Percentiles rank a stretch among this genome's conserved stretches.
Evolutionary conservation across 2,113 vertebrate species (phyloP).

Genomic region (Amphilophus citrinellus): DNA sequence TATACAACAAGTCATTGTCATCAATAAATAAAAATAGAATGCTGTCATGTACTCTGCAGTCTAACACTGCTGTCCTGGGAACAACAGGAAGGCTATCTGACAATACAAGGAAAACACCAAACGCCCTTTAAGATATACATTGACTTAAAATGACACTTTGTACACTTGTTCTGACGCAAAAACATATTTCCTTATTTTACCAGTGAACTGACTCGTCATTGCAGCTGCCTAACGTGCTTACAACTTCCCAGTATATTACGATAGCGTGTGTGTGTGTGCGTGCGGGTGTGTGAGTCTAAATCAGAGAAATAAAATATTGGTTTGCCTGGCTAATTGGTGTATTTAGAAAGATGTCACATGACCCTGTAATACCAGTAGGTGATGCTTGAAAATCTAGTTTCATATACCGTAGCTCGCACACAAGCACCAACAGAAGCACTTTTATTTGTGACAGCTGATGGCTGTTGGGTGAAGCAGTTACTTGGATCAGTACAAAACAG

Average conservation of each 20-base stretch:
- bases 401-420: not conserved
- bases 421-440: not conserved
- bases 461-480: slow-evolving; percentile 17
- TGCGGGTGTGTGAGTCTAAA: not conserved
- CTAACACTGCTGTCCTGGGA: slow-evolving; percentile 79
- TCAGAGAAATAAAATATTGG: slow-evolving; percentile 36
- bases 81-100: slow-evolving; percentile 83
- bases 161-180: slow-evolving; percentile 77
- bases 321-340: slow-evolving; percentile 50
- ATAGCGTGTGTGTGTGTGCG: not conserved
- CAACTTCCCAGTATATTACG: slow-evolving; percentile 9
- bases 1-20: slow-evolving; percentile 83
- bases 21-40: slow-evolving; percentile 88
- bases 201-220: slow-evolving; percentile 73
- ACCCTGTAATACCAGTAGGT: slow-evolving; percentile 71
- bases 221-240: slow-evolving; percentile 79
- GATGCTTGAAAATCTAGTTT: slow-evolving; percentile 23
- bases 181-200: slow-evolving; percentile 65
- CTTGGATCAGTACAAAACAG: slow-evolving; percentile 9
- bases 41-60: slow-evolving; percentile 81
- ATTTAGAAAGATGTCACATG: slow-evolving; percentile 46
- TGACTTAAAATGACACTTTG: slow-evolving; percentile 82
- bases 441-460: not conserved
- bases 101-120: slow-evolving; percentile 84
- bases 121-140: slow-evolving; percentile 83